phyloP scores from a whole-genome alignment of 2,888 invertebrate genomes.

The Atrina japonica region DNA sequence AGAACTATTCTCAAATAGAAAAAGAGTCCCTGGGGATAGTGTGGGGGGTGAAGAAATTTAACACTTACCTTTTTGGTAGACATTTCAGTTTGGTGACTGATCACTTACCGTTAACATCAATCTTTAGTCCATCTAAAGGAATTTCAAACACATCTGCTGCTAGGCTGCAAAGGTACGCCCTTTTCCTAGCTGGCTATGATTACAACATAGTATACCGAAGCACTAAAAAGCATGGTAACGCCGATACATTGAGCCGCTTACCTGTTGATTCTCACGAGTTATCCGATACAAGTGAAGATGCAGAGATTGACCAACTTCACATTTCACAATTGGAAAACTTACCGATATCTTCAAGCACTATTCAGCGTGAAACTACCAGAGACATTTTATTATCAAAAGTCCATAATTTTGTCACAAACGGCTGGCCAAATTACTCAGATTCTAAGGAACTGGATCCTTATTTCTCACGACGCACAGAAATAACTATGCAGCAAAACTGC shows the following conservation, averaged over 20 bases:
- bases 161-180: conserved; percentile 66
- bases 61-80: conserved; percentile 55
- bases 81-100: conserved; percentile 74
- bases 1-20: conserved; percentile 59
- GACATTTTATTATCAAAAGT: background rate
- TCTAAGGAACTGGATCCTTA: conserved; percentile 11
- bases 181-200: conserved; percentile 71
- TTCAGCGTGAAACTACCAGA: conserved; percentile 6
- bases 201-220: conserved; percentile 68
- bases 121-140: conserved; percentile 72
- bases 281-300: background rate
- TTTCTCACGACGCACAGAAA: conserved; percentile 6
- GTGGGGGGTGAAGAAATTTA: conserved; percentile 49
- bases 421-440: background rate
- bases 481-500: conserved; percentile 3
- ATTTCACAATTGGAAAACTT: conserved; percentile 7
- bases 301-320: conserved; percentile 5
- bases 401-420: background rate
- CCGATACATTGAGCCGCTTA: conserved; percentile 70
- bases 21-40: conserved; percentile 56
- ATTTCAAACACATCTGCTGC: conserved; percentile 64
- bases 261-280: conserved; percentile 23
- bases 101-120: conserved; percentile 78
- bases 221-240: conserved; percentile 67
- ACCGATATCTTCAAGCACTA: background rate